Conservation (phyloP, 2,113 vertebrate species). For the Balaenoptera acutorostrata region DNA sequence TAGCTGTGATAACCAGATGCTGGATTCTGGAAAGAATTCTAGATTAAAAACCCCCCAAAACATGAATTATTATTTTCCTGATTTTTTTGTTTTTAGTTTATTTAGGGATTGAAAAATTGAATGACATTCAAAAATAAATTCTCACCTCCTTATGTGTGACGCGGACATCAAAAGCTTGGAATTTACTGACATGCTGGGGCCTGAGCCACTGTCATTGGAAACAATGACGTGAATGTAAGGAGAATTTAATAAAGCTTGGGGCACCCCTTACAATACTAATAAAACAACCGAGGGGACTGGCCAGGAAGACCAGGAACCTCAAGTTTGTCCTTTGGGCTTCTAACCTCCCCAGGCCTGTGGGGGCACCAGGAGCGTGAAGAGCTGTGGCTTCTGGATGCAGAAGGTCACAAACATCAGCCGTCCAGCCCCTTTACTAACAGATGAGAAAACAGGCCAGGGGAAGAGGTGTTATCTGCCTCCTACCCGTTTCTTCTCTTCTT, state of each 20-base stretch:
- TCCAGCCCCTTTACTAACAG: not conserved
- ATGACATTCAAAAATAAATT: not conserved
- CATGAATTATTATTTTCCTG: not conserved
- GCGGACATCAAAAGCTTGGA: not conserved
- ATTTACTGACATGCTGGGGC: not conserved
- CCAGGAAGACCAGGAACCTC: not conserved
- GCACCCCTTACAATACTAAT: not conserved
- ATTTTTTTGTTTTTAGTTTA: not conserved
- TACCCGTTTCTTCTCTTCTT: not conserved
- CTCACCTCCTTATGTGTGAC: not conserved
- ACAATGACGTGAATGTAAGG: not conserved
- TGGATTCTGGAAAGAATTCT: constrained; percentile 33
- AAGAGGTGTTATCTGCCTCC: not conserved
- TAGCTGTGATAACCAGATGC: not conserved
- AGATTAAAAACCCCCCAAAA: not conserved
- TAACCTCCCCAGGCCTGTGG: not conserved
- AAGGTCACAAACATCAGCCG: not conserved
- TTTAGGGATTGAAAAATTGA: constrained; percentile 2
- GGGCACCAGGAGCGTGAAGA: rapidly evolving
- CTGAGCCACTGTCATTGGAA: not conserved
- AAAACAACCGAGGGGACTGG: not conserved
- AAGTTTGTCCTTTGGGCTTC: not conserved
- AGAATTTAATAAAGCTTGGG: not conserved
- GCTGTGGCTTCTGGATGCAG: not conserved
- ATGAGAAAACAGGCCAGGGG: not conserved